Conservation (phyloP, 2,113 vertebrate genomes). For the Lates calcarifer region DNA sequence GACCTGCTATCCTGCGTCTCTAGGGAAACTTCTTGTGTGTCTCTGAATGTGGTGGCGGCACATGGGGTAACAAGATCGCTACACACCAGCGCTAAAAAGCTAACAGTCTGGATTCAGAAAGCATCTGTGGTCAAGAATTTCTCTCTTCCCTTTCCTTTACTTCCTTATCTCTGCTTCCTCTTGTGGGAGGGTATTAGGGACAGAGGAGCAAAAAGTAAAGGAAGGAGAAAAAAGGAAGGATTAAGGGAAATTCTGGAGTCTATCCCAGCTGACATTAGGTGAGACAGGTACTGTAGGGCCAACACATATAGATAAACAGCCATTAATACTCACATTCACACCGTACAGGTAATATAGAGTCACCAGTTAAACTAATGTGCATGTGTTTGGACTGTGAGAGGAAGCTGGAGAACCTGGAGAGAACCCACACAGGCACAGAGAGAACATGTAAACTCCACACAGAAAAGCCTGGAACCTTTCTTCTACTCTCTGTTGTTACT, state of each 20-base stretch:
- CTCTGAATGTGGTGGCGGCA: constrained; percentile 83
- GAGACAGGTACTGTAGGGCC: too few species aligned
- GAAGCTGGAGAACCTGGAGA: too few species aligned
- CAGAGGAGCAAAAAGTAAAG: not conserved
- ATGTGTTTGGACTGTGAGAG: too few species aligned
- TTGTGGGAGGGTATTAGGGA: constrained; percentile 68
- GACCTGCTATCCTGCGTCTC: constrained; percentile 82
- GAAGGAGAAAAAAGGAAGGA: not conserved
- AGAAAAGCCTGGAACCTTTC: too few species aligned
- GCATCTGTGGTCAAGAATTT: constrained; percentile 86
- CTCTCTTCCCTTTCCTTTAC: constrained; percentile 77
- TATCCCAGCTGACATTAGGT: too few species aligned
- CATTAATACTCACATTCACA: too few species aligned
- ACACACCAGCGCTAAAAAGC: constrained; percentile 84
- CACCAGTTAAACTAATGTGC: too few species aligned
- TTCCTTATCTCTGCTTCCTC: constrained; percentile 86
- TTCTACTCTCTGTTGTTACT: too few species aligned
- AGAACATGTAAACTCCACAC: too few species aligned
- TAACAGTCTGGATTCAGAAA: constrained; percentile 83
- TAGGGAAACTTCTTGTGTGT: constrained; percentile 84
- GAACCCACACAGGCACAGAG: too few species aligned
- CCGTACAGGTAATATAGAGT: too few species aligned
- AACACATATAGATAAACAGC: too few species aligned
- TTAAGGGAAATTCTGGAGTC: not conserved
- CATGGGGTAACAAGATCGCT: constrained; percentile 89